A percentile compares a stretch with the other conserved stretches of the same genome.
Conservation (phyloP, 2,113 vertebrate genomes). For the Ceyx cyanopectus region DNA sequence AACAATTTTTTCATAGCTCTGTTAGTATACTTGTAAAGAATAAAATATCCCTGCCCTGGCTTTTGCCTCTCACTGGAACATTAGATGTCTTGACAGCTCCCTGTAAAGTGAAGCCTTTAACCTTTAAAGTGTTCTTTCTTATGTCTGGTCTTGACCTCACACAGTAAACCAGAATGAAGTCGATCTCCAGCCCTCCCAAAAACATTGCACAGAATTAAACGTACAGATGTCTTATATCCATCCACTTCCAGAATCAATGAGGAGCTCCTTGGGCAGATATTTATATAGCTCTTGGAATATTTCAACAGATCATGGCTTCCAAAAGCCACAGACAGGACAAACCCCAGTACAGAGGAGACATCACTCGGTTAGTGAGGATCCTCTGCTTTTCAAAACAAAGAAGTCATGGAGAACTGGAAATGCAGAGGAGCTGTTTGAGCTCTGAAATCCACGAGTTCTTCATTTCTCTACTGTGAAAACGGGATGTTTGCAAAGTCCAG, state of each 20-base stretch:
- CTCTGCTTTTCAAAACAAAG: not conserved
- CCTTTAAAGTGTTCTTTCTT: not conserved
- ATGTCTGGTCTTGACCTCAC: not conserved
- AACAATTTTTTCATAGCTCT: not conserved
- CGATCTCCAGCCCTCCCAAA: not conserved
- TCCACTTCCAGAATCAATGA: not conserved
- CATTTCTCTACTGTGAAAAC: not conserved
- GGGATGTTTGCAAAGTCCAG: not conserved
- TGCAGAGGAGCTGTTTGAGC: not conserved
- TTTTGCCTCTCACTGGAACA: slow-evolving; percentile 21
- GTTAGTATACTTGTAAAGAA: not conserved
- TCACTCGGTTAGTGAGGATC: not conserved
- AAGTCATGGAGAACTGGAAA: not conserved
- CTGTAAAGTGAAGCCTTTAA: slow-evolving; percentile 24
- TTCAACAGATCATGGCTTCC: not conserved
- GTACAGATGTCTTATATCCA: not conserved
- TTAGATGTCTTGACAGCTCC: not conserved
- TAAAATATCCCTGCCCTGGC: not conserved
- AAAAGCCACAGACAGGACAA: not conserved
- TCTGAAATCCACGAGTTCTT: not conserved
- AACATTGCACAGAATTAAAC: not conserved
- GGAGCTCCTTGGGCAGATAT: not conserved
- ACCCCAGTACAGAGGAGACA: not conserved
- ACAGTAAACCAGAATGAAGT: not conserved
- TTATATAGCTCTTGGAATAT: not conserved